phyloP scores from a whole-genome alignment of 1,140 invertebrate species.

The Drosophila burlai region DNA sequence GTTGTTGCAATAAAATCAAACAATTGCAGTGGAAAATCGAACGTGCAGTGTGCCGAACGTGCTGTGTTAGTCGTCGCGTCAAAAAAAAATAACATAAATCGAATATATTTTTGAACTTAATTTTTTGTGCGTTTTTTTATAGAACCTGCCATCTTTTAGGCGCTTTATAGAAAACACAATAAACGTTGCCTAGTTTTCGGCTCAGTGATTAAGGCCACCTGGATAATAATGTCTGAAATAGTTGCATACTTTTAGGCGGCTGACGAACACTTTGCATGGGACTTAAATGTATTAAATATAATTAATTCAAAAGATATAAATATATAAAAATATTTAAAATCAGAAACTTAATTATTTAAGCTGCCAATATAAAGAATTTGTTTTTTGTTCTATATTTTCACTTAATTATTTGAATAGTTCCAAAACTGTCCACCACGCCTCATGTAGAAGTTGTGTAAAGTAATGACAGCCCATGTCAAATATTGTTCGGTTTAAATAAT shows the following conservation, averaged over 20 bases:
- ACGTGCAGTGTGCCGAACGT: constrained; percentile 71
- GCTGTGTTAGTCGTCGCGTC: constrained; percentile 55
- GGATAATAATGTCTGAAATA: background rate
- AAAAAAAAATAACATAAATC: constrained; percentile 27
- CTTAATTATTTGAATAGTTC: background rate
- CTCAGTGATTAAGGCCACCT: background rate
- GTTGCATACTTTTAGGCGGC: constrained; percentile 15
- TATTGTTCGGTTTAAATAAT: background rate
- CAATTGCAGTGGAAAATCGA: constrained; percentile 80
- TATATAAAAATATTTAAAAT: background rate
- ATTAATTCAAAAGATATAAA: too few relatives aligned
- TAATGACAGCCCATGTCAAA: background rate
- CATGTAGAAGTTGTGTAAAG: constrained; percentile 26
- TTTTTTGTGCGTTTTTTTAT: constrained; percentile 2
- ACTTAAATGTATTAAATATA: background rate
- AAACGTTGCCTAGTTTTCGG: constrained; percentile 39
- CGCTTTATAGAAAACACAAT: background rate
- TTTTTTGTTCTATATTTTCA: too few relatives aligned
- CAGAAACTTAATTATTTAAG: background rate
- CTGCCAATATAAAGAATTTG: background rate
- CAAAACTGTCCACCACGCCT: background rate
- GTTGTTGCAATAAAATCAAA: constrained; percentile 76
- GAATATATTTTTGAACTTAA: background rate
- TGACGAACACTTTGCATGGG: background rate
- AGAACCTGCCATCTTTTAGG: constrained; percentile 33